Percentiles rank a stretch among this genome's conserved stretches.
phyloP scores from a whole-genome alignment of 2,888 invertebrate species.

The Habrosyne pyritoides region DNA sequence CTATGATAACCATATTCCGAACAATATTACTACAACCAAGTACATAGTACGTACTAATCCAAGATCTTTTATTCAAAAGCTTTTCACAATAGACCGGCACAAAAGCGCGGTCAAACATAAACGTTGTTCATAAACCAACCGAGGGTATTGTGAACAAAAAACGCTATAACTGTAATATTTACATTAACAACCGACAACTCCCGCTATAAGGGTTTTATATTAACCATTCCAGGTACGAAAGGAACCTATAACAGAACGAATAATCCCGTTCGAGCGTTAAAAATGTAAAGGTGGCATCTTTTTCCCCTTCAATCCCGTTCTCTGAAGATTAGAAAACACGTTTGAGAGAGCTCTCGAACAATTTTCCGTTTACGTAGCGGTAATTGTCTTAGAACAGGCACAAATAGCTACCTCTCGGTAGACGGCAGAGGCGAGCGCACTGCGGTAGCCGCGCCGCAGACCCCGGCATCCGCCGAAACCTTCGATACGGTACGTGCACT shows the following conservation, averaged over 20 bases:
- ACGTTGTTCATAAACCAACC: slow-evolving; percentile 3
- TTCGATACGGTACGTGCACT: slow-evolving; percentile 74
- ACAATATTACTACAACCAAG: slow-evolving; percentile 24
- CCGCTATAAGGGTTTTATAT: slow-evolving; percentile 32
- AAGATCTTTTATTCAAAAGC: slow-evolving; percentile 42
- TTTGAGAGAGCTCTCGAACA: slow-evolving; percentile 71
- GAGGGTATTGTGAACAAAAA: slow-evolving; percentile 27
- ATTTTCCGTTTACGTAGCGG: slow-evolving; percentile 80
- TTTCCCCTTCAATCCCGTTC: slow-evolving; percentile 53
- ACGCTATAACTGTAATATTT: slow-evolving; percentile 42
- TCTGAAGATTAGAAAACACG: slow-evolving; percentile 76
- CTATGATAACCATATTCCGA: slow-evolving; percentile 37
- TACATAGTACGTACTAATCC: slow-evolving; percentile 33
- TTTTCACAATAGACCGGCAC: slow-evolving; percentile 31
- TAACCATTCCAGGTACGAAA: slow-evolving; percentile 38
- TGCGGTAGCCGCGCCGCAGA: slow-evolving; percentile 69
- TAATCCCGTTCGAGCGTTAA: slow-evolving; percentile 51
- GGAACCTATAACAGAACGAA: slow-evolving; percentile 37
- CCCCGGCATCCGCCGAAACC: slow-evolving; percentile 63
- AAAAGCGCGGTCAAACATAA: background rate
- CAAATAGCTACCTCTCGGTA: slow-evolving; percentile 58
- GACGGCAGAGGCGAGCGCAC: slow-evolving; percentile 57
- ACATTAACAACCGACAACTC: slow-evolving; percentile 27
- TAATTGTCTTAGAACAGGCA: slow-evolving; percentile 79
- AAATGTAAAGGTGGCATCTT: slow-evolving; percentile 55